Conservation (phyloP, 2,888 invertebrate genomes). For the Scaptomyza parva region DNA sequence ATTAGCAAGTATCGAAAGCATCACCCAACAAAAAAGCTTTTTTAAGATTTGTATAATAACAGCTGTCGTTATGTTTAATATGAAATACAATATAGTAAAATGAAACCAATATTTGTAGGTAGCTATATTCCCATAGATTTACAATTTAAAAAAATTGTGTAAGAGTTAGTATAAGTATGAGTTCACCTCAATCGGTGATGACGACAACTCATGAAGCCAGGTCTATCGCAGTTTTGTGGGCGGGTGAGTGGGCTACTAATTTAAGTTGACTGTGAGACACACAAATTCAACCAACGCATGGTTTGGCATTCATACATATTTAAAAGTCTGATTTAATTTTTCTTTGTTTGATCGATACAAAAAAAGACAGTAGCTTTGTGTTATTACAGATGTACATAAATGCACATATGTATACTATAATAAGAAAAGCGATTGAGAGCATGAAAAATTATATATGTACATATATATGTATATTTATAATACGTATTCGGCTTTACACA, state of each 20-base stretch:
- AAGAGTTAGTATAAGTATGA: conserved; percentile 15
- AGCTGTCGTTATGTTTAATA: conserved; percentile 29
- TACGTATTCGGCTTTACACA: background rate
- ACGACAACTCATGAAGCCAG: conserved; percentile 42
- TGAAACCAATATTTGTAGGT: conserved; percentile 8
- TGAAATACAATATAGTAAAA: conserved; percentile 4
- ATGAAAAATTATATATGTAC: background rate
- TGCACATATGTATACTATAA: background rate
- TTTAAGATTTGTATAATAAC: conserved; percentile 9
- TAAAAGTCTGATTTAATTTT: background rate
- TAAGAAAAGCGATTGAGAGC: background rate
- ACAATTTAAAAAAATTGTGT: conserved; percentile 1
- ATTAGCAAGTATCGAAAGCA: background rate
- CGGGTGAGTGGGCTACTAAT: conserved; percentile 31
- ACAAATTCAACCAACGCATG: background rate
- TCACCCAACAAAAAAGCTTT: background rate
- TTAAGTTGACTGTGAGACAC: conserved; percentile 14
- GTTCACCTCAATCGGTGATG: conserved; percentile 41
- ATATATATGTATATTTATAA: background rate
- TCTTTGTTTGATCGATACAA: conserved; percentile 39
- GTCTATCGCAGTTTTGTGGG: conserved; percentile 36
- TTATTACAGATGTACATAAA: background rate
- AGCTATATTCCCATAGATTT: conserved; percentile 6
- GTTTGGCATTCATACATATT: background rate
- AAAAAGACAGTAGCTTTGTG: background rate